Evolutionary conservation across 2,797 vertebrate species (phyloP), one percentile per base, ranked within the genome.

Genomic region (Poliocrania exsul): DNA sequence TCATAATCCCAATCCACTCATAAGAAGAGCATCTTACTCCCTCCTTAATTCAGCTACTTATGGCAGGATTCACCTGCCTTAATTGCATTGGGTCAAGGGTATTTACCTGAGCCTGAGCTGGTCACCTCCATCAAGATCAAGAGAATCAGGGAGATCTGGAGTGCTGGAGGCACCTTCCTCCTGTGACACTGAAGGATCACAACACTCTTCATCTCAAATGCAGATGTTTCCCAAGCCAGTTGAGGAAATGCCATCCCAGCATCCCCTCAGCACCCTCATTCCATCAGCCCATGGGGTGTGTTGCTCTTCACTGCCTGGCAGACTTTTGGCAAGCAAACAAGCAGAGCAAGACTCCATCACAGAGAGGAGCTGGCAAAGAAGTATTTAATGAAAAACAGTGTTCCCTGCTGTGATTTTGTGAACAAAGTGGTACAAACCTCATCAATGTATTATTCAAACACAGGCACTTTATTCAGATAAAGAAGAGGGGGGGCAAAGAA

Each of bases 341-440:
- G n/a, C 2, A 8, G 70, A 83, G 38, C 35, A 72, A 69, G 50
- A 14, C n/a, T 85, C 31, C 57, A 65, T 47, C 73, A 40, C 35
- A 49, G 35, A 72, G 29, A 81, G 38, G 42, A 89, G 58, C 61
- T 72, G 75, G 53, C 25, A 65, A 86, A 83, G 47, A 50, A 53
- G 25, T n/a, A 14, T 60, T 78, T 89, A 9, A 20, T 69, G 26
- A 80, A 72, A 58, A 96, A 37, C 58, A 40, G 11, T 1, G 3
- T 4, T 94, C 81, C 85, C 81, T 10, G 26, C 84, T 78, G 84
- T 57, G 84, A 61, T 65, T 88, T 69, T 91, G 72, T 81, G 79
- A 94, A 85, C 81, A 91, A 92, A 93, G 72, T 37, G 54, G 81
- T 89, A 81, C 88, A 92, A 95, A 77, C 25, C 60, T 90, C 57